A percentile compares a stretch with the other conserved stretches of the same genome.
Conservation (phyloP, 2,888 invertebrate genomes). For the Platycnemis pennipes region DNA sequence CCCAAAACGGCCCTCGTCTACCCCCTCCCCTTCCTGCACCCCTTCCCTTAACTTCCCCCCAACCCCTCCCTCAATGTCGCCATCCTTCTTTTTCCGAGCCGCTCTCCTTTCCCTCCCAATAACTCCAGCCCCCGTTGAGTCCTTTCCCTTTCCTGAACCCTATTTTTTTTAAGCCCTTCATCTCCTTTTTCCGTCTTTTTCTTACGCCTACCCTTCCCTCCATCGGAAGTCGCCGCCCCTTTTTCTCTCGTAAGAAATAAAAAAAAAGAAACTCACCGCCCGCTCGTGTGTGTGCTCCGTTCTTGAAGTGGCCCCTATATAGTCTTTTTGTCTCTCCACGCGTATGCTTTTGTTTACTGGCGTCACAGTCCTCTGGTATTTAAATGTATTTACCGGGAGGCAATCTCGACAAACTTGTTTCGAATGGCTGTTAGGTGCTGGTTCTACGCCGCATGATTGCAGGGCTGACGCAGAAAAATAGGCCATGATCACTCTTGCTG, state of each 20-base stretch:
- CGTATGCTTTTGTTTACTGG: background rate
- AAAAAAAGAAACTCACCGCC: background rate
- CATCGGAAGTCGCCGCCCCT: background rate
- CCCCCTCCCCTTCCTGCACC: background rate
- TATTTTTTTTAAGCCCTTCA: background rate
- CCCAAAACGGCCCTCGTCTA: background rate
- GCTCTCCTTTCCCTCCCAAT: background rate
- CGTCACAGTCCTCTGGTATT: background rate
- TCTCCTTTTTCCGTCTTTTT: no score
- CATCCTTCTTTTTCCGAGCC: background rate
- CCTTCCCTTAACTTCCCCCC: background rate
- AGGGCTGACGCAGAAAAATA: no score
- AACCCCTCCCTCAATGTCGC: background rate
- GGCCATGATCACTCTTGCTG: no score
- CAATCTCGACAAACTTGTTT: no score
- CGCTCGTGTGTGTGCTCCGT: background rate
- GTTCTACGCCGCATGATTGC: no score
- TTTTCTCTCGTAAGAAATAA: no score
- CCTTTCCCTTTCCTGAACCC: background rate
- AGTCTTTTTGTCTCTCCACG: no score
- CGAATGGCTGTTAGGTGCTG: no score
- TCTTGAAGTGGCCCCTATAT: background rate
- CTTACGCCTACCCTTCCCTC: background rate
- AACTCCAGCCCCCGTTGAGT: background rate
- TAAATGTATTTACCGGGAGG: no score